These are phyloP conservation scores for Odocoileus virginianus DNA, from an alignment of 2,113 vertebrate species.

Conservation along the genomic window DNA sequence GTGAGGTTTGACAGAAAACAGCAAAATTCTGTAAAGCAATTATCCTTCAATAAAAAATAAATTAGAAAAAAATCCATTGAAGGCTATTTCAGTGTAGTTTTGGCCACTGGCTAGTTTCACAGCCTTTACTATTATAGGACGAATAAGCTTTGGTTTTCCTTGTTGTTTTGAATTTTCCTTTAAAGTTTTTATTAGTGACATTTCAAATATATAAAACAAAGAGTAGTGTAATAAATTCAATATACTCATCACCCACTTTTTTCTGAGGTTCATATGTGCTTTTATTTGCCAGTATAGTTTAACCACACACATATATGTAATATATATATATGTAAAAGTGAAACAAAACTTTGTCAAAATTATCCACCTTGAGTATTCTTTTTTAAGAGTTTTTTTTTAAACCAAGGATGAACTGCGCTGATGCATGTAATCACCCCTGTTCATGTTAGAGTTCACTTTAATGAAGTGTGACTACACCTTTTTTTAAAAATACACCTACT, in stretches of 20 bases:
- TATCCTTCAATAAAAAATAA: not conserved
- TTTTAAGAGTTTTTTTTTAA: not conserved
- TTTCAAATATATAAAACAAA: not conserved
- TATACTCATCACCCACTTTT: not conserved
- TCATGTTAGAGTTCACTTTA: not conserved
- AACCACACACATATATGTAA: too few species aligned
- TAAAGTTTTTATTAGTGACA: not conserved
- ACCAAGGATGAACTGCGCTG: not conserved
- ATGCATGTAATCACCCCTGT: not conserved
- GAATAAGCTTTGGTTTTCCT: not conserved
- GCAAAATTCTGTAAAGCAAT: not conserved
- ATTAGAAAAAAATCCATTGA: not conserved
- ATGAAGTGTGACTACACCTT: not conserved
- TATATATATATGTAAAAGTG: not conserved
- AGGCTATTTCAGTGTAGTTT: not conserved
- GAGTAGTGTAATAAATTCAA: not conserved
- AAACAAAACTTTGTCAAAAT: not conserved
- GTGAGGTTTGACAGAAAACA: not conserved
- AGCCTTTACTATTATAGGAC: not conserved
- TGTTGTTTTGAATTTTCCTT: slow-evolving; percentile 1
- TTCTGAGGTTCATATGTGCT: not conserved
- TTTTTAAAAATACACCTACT: not conserved
- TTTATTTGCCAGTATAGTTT: not conserved
- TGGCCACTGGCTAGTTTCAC: not conserved
- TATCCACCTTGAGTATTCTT: not conserved